Evolutionary conservation across 2,888 invertebrate species (phyloP).

Genomic region (Drosophila atroscutellata): DNA sequence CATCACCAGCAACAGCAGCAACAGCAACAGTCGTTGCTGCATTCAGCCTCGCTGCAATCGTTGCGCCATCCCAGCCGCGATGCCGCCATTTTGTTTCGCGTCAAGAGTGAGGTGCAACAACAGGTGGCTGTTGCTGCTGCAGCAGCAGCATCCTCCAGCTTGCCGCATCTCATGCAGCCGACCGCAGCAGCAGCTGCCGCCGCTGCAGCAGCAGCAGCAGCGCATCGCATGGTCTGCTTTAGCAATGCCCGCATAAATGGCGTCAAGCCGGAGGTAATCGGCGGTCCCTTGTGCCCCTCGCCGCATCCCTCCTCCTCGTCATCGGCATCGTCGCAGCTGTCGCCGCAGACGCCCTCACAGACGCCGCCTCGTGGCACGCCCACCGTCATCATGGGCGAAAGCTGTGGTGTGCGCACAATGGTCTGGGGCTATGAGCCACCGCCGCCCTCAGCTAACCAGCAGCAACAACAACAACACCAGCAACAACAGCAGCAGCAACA

Average conservation of each 20-base stretch:
- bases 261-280: slow-evolving; percentile 93
- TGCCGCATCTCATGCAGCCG: slow-evolving; percentile 83
- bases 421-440: slow-evolving; percentile 88
- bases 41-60: slow-evolving; percentile 85
- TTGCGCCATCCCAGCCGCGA: slow-evolving; percentile 86
- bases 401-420: slow-evolving; percentile 93
- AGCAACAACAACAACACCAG: slow-evolving; percentile 65
- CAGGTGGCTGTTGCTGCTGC: slow-evolving; percentile 80
- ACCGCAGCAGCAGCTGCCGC: slow-evolving; percentile 81
- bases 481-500: slow-evolving; percentile 66
- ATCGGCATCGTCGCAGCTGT: slow-evolving; percentile 82
- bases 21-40: slow-evolving; percentile 82
- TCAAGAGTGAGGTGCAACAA: slow-evolving; percentile 84
- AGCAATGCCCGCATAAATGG: slow-evolving; percentile 90
- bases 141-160: slow-evolving; percentile 62
- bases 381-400: slow-evolving; percentile 96
- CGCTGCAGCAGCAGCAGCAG: slow-evolving; percentile 82
- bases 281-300: slow-evolving; percentile 86
- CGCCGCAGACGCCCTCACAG: slow-evolving; percentile 84
- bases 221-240: slow-evolving; percentile 86
- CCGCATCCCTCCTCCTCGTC: slow-evolving; percentile 84
- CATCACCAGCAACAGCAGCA: slow-evolving; percentile 78
- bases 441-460: slow-evolving; percentile 81
- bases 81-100: slow-evolving; percentile 84
- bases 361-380: slow-evolving; percentile 88